A percentile compares a stretch with the other conserved stretches of the same genome.
phyloP scores from a whole-genome alignment of 2,113 vertebrate species.

The Glareola pratincola region DNA sequence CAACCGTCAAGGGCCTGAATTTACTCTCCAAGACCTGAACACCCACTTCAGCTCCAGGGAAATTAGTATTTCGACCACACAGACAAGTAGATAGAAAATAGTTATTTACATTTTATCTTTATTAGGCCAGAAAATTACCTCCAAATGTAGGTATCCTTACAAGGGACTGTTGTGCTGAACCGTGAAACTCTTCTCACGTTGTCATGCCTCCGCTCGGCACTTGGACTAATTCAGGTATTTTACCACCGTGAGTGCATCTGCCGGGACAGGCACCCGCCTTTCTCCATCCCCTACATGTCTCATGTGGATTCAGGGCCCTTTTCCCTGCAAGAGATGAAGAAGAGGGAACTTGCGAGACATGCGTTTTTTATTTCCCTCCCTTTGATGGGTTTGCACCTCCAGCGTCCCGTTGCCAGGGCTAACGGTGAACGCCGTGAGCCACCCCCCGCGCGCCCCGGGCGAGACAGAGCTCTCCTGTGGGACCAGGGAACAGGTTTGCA shows the following conservation, averaged over 20 bases:
- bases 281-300: accelerated
- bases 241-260: accelerated
- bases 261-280: not conserved
- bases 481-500: not conserved
- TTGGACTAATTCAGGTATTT: not conserved
- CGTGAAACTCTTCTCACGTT: not conserved
- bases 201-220: not conserved
- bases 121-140: not conserved
- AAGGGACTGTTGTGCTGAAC: not conserved
- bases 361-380: accelerated
- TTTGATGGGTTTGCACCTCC: not conserved
- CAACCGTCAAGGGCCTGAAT: not conserved
- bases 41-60: not conserved
- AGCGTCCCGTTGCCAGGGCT: accelerated
- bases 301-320: accelerated
- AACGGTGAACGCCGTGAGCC: accelerated
- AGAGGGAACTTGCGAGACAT: accelerated
- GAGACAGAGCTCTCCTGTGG: too few species aligned
- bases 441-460: accelerated
- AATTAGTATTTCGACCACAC: not conserved
- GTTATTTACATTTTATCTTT: not conserved
- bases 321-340: not conserved
- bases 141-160: not conserved
- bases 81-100: not conserved
- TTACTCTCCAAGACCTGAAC: not conserved